A percentile compares a stretch with the other conserved stretches of the same genome.
Conservation (phyloP, 2,888 invertebrate species). For the Hypomecis atomaria region DNA sequence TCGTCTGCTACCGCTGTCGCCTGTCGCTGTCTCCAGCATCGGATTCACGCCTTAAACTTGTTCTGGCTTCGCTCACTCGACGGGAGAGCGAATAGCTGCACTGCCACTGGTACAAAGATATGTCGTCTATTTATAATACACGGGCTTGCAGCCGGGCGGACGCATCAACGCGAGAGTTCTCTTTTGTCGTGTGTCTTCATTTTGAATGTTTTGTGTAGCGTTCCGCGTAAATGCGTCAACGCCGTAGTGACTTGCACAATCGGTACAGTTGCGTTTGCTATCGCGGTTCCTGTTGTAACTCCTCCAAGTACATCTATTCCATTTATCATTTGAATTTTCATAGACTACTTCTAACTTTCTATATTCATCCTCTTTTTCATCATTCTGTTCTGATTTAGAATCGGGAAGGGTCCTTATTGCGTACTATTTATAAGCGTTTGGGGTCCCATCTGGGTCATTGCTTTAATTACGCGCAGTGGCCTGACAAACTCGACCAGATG, state of each 20-base stretch:
- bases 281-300: slow-evolving; percentile 13
- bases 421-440: not conserved
- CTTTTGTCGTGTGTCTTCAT: slow-evolving; percentile 67
- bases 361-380: not conserved
- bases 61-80: slow-evolving; percentile 70
- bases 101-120: slow-evolving; percentile 74
- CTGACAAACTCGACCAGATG: too few relatives aligned
- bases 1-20: not conserved
- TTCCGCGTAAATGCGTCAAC: slow-evolving; percentile 45
- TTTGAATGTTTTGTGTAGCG: slow-evolving; percentile 61
- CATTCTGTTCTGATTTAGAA: not conserved
- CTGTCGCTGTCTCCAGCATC: slow-evolving; percentile 1
- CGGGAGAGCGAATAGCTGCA: slow-evolving; percentile 73
- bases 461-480: not conserved
- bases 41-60: slow-evolving; percentile 45
- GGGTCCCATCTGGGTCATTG: not conserved
- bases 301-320: not conserved
- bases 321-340: too few relatives aligned
- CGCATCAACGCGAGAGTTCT: slow-evolving; percentile 62
- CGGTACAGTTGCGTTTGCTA: slow-evolving; percentile 25
- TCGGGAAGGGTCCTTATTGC: not conserved
- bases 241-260: slow-evolving; percentile 44
- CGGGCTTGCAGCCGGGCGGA: slow-evolving; percentile 69
- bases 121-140: slow-evolving; percentile 79
- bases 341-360: not conserved